Conservation (phyloP, 2,797 vertebrate genomes). For the Adrianichthys oophorus region DNA sequence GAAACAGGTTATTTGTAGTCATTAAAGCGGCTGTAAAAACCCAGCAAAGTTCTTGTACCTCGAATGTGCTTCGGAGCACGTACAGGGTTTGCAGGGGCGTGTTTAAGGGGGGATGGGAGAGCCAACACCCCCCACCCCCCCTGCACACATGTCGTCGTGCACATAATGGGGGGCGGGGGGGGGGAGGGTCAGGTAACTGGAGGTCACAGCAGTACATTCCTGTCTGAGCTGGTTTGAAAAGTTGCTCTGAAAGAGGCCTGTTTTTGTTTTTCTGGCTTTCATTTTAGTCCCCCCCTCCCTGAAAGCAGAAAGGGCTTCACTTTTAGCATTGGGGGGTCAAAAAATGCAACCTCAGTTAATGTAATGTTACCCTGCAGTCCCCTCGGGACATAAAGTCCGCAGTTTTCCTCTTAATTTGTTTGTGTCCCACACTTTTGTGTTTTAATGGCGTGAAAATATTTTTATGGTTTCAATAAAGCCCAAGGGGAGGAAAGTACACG, state of each 20-base stretch:
- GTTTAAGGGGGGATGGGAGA: too few relatives aligned
- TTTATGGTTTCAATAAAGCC: slow-evolving; percentile 31
- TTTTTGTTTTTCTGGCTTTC: slow-evolving; percentile 47
- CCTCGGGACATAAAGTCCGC: too few relatives aligned
- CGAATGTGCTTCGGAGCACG: too few relatives aligned
- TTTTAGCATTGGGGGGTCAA: slow-evolving; percentile 5
- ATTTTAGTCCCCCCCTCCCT: slow-evolving; percentile 26
- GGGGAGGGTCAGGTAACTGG: slow-evolving; percentile 60
- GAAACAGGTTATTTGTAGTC: too few relatives aligned
- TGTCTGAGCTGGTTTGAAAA: slow-evolving; percentile 41
- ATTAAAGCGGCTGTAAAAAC: too few relatives aligned
- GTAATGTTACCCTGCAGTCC: too few relatives aligned
- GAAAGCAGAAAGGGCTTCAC: background rate
- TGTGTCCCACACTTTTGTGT: slow-evolving; percentile 3
- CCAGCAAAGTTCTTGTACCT: too few relatives aligned
- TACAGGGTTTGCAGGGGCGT: too few relatives aligned
- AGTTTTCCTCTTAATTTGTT: slow-evolving; percentile 3
- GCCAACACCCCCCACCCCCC: too few relatives aligned
- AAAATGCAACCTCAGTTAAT: too few relatives aligned
- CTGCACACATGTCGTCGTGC: too few relatives aligned
- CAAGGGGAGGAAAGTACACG: slow-evolving; percentile 19
- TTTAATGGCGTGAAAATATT: slow-evolving; percentile 8
- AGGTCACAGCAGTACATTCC: slow-evolving; percentile 62
- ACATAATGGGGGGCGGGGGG: background rate
- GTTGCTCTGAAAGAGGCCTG: slow-evolving; percentile 42